Evolutionary conservation across 2,888 invertebrate genomes (phyloP).

Genomic region (Chalcis sispes): DNA sequence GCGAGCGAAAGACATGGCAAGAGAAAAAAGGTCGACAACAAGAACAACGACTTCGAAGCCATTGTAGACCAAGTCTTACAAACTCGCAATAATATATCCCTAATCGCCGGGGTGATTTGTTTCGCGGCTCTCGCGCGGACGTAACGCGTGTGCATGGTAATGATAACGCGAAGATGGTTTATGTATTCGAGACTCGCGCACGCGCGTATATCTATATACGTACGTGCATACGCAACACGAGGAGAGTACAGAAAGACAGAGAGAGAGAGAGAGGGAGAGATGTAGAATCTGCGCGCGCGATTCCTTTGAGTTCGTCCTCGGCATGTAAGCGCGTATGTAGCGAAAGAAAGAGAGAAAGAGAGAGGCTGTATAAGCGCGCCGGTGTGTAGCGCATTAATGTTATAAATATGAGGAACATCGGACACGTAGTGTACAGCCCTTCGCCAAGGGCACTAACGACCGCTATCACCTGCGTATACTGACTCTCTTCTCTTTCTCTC

Average conservation of each 20-base stretch:
- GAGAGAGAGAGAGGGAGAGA: no score
- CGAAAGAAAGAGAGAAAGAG: no score
- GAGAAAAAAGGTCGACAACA: no score
- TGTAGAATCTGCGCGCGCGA: slow-evolving; percentile 6
- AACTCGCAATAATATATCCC: background rate
- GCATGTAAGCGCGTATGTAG: slow-evolving; percentile 19
- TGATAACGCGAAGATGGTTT: slow-evolving; percentile 65
- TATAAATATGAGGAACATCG: slow-evolving; percentile 67
- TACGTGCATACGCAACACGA: background rate
- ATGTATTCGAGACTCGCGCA: slow-evolving; percentile 54
- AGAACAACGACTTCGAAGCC: no score
- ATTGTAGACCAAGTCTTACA: background rate
- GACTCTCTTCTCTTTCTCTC: no score
- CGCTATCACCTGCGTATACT: slow-evolving; percentile 11
- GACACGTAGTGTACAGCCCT: slow-evolving; percentile 57
- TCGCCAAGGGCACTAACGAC: slow-evolving; percentile 32
- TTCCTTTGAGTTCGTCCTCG: slow-evolving; percentile 37
- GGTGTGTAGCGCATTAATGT: slow-evolving; percentile 69
- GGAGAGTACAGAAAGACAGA: no score
- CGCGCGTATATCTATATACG: no score
- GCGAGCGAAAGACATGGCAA: no score
- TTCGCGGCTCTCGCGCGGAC: slow-evolving; percentile 56
- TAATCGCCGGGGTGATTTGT: slow-evolving; percentile 61
- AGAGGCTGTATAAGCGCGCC: no score
- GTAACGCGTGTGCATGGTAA: slow-evolving; percentile 57